Evolutionary conservation across 2,797 vertebrate species (phyloP).

Genomic region (Diglossa cyanea): DNA sequence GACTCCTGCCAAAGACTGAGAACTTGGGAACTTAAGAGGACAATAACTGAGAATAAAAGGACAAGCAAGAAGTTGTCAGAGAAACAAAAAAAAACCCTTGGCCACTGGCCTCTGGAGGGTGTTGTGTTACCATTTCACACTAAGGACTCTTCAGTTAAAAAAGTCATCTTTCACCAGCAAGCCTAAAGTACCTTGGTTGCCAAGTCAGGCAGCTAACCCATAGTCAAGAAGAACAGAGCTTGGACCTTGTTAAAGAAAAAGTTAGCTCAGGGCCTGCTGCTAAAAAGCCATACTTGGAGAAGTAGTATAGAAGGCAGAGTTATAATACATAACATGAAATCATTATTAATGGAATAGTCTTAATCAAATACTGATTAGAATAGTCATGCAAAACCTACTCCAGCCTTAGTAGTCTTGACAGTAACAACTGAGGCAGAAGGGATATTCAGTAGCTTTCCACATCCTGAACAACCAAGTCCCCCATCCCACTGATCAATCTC

Average conservation of each 20-base stretch:
- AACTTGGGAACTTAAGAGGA: not conserved
- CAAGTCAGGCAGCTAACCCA: not conserved
- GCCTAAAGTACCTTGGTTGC: not conserved
- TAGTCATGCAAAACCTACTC: not conserved
- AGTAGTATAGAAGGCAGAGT: not conserved
- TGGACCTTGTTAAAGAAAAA: not conserved
- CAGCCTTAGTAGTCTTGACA: not conserved
- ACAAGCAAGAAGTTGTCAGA: not conserved
- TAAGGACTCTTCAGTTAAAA: not conserved
- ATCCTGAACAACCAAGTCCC: not conserved
- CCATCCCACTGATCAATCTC: accelerated
- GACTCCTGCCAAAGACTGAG: not conserved
- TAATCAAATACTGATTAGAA: not conserved
- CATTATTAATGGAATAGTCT: not conserved
- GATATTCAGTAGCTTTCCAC: not conserved
- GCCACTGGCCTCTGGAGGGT: not conserved
- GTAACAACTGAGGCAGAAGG: not conserved
- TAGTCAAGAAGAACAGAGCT: not conserved
- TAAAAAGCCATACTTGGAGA: not conserved
- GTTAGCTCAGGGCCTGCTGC: not conserved
- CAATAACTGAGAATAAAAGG: not conserved
- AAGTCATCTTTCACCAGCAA: not conserved
- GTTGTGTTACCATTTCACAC: not conserved
- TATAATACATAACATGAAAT: not conserved
- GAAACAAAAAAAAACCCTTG: not conserved